Evolutionary conservation across 2,113 vertebrate genomes (phyloP).

Genomic region (Poeciliopsis retropinna): DNA sequence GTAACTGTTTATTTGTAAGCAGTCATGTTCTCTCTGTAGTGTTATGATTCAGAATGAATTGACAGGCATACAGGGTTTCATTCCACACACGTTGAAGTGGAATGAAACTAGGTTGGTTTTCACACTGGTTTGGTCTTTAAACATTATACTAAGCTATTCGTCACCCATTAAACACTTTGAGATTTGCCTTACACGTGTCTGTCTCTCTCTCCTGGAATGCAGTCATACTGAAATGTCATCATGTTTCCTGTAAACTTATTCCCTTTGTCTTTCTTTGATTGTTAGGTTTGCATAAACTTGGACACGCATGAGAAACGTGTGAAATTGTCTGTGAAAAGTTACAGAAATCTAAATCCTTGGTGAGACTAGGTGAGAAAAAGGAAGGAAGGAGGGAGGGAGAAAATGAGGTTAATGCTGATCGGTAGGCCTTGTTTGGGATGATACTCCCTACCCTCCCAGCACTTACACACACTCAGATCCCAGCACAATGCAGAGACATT

Average conservation of each 20-base stretch:
- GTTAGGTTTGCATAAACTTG: not conserved
- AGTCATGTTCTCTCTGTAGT: no score
- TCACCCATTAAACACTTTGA: not conserved
- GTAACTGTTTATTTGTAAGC: not conserved
- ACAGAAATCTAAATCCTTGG: constrained; percentile 40
- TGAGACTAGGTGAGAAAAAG: not conserved
- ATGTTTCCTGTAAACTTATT: not conserved
- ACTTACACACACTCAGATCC: not conserved
- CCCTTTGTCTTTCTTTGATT: not conserved
- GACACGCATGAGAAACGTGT: not conserved
- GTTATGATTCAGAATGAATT: not conserved
- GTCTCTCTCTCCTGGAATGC: not conserved
- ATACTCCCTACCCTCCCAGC: constrained; percentile 1
- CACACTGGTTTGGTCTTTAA: not conserved
- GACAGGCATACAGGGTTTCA: constrained; percentile 37
- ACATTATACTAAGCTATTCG: not conserved
- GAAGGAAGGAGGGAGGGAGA: constrained; percentile 10
- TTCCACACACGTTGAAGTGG: constrained; percentile 40
- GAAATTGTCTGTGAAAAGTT: constrained; percentile 32
- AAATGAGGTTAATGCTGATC: constrained; percentile 30
- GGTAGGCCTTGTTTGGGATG: constrained; percentile 1
- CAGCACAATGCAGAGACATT: constrained; percentile 8
- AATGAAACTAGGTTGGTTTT: not conserved
- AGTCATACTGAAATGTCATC: not conserved
- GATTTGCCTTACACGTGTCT: not conserved